phyloP scores from a whole-genome alignment of 2,888 invertebrate genomes.

The Ecliptopera silaceata region DNA sequence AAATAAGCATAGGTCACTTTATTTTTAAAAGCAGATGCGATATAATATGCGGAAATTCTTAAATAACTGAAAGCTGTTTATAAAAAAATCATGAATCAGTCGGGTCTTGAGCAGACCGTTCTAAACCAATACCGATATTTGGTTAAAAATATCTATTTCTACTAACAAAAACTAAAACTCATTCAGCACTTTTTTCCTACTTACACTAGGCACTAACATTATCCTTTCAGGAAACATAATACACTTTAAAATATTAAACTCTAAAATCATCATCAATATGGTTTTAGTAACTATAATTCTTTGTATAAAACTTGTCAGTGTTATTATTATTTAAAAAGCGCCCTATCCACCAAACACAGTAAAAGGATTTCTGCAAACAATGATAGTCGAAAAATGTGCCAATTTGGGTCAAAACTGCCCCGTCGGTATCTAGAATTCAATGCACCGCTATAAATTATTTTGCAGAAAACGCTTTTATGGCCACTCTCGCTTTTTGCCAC shows the following conservation, averaged over 20 bases:
- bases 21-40: constrained; percentile 40
- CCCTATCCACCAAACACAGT: constrained; percentile 33
- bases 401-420: constrained; percentile 44
- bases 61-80: neutral
- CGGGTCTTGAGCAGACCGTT: too few relatives aligned
- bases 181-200: too few relatives aligned
- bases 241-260: too few relatives aligned
- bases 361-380: constrained; percentile 45
- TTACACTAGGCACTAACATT: too few relatives aligned
- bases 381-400: constrained; percentile 52
- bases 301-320: too few relatives aligned
- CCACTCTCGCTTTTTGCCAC: constrained; percentile 71
- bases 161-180: too few relatives aligned
- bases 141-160: too few relatives aligned
- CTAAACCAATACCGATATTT: too few relatives aligned
- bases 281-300: too few relatives aligned
- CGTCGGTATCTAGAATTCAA: constrained; percentile 26
- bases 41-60: neutral
- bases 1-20: constrained; percentile 61
- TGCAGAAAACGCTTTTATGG: constrained; percentile 56
- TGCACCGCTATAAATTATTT: constrained; percentile 67
- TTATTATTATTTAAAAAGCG: constrained; percentile 24
- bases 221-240: too few relatives aligned
- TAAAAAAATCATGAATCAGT: too few relatives aligned
- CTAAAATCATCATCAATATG: too few relatives aligned